These are phyloP conservation scores for Hippocampus barbouri DNA, from an alignment of 2,113 vertebrate species.

Conservation along the genomic window DNA sequence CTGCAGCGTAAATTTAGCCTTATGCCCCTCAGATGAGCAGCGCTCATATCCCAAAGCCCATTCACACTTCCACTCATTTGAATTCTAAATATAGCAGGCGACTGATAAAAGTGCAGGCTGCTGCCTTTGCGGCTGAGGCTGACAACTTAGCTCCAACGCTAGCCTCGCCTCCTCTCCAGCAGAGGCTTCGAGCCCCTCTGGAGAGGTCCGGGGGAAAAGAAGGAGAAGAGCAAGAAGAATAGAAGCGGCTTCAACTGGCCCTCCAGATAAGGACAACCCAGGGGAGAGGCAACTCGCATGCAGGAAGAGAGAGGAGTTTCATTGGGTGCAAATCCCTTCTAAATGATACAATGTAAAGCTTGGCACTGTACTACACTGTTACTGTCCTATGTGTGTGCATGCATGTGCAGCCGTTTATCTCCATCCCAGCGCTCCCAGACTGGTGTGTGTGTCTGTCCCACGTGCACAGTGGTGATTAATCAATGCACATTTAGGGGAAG, in stretches of 20 bases:
- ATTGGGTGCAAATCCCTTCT: conserved; percentile 41
- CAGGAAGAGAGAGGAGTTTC: conserved; percentile 39
- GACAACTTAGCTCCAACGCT: not conserved
- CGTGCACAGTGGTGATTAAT: not conserved
- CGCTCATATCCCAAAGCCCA: not conserved
- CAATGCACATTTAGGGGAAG: not conserved
- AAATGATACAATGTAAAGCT: conserved; percentile 36
- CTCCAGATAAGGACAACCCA: conserved; percentile 61
- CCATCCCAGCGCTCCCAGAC: conserved; percentile 37
- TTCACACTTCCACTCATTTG: conserved; percentile 36
- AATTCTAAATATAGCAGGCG: conserved; percentile 62
- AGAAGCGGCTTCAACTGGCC: conserved; percentile 66
- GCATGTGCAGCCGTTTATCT: conserved; percentile 41
- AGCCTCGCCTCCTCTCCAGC: conserved; percentile 24
- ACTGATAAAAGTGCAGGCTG: conserved; percentile 47
- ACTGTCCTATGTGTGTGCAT: conserved; percentile 20
- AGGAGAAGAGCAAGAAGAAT: conserved; percentile 59
- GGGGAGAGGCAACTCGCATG: conserved; percentile 32
- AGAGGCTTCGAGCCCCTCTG: conserved; percentile 57
- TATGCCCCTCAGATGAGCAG: not conserved
- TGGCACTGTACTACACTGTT: conserved; percentile 34
- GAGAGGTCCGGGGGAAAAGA: conserved; percentile 54
- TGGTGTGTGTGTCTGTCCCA: not conserved
- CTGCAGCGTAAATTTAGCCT: not conserved
- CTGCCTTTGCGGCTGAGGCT: conserved; percentile 10